Evolutionary conservation across 2,113 vertebrate genomes (phyloP).

Genomic region (Phylloscopus trochilus): DNA sequence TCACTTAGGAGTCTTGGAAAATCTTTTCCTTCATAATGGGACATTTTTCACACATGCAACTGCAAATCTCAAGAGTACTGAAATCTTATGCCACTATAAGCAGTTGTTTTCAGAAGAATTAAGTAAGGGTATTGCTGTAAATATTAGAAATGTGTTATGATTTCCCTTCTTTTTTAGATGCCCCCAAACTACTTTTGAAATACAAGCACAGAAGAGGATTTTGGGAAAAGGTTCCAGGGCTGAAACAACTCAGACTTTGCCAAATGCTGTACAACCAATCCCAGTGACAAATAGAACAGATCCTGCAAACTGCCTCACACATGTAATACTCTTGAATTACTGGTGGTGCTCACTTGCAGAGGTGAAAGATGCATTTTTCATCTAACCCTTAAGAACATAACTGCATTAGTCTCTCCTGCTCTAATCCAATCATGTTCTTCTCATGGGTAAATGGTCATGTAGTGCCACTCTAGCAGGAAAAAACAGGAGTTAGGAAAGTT

Average conservation of each 20-base stretch:
- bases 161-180: not conserved
- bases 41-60: not conserved
- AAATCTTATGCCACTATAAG: not conserved
- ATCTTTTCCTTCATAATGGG: not conserved
- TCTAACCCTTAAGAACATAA: conserved; percentile 65
- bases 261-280: conserved; percentile 30
- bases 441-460: conserved; percentile 20
- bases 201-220: not conserved
- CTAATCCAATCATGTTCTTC: conserved; percentile 56
- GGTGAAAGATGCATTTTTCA: conserved; percentile 70
- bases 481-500: not conserved
- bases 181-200: conserved; percentile 19
- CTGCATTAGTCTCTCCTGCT: conserved; percentile 41
- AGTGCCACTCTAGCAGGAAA: not conserved
- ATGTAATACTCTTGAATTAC: conserved; percentile 59
- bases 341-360: conserved; percentile 48
- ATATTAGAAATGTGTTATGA: not conserved
- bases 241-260: conserved; percentile 37
- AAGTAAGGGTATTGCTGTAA: not conserved
- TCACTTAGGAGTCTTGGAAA: not conserved
- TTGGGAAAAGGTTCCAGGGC: not conserved
- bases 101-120: not conserved
- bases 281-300: conserved; percentile 63
- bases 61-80: not conserved
- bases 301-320: conserved; percentile 43